These are phyloP conservation scores for Archaeoteleia sp. DNA, from an alignment of 2,888 invertebrate genomes.

Conservation along the genomic window DNA sequence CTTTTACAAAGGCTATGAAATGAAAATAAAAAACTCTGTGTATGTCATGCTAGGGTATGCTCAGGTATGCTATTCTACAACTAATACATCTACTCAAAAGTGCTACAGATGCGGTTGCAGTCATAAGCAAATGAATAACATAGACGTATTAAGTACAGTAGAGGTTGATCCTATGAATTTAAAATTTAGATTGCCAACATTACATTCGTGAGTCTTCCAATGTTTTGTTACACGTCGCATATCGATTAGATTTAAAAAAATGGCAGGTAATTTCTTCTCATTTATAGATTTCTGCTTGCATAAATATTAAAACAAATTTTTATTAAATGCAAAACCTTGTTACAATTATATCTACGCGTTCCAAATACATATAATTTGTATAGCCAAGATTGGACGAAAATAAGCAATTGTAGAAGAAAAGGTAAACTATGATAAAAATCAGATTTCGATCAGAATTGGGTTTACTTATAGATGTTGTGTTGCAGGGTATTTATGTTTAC, in stretches of 20 bases:
- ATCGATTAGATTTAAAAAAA: conserved; percentile 26
- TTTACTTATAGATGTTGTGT: conserved; percentile 17
- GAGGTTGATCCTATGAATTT: conserved; percentile 1
- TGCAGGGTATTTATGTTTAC: conserved; percentile 13
- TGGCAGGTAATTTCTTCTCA: conserved; percentile 16
- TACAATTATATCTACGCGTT: background rate
- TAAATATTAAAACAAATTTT: background rate
- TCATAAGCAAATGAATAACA: conserved; percentile 30
- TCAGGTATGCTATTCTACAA: conserved; percentile 35
- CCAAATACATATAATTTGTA: no score
- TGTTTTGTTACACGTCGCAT: conserved; percentile 19
- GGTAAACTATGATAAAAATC: conserved; percentile 2
- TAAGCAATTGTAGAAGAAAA: background rate
- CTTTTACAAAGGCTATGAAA: background rate
- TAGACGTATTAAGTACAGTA: background rate
- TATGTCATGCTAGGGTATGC: no score
- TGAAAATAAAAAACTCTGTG: no score
- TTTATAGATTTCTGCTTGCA: background rate
- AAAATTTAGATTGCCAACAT: conserved; percentile 9
- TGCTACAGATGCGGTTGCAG: conserved; percentile 39
- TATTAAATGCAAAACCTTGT: background rate
- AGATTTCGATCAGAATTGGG: conserved; percentile 11
- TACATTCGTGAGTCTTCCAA: conserved; percentile 22
- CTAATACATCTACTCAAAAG: conserved; percentile 25
- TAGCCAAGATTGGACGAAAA: conserved; percentile 9